A percentile compares a stretch with the other conserved stretches of the same genome.
phyloP scores from a whole-genome alignment of 35 echinoderm and acorn worm genomes.

The Apostichopus japonicus region DNA sequence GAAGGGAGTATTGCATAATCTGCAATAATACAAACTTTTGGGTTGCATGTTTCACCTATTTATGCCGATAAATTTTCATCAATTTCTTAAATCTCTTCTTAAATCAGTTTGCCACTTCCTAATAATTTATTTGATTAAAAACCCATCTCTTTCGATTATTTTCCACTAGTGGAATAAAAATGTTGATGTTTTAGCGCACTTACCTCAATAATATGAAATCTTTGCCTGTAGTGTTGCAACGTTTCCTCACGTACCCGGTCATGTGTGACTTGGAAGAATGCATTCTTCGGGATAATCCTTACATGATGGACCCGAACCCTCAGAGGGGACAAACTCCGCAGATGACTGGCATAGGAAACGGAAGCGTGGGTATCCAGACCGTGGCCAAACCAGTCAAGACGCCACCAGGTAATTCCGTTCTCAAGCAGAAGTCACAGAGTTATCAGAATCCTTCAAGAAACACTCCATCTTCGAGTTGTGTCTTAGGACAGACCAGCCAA shows the following conservation, averaged over 20 bases:
- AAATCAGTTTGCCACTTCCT: too few species aligned
- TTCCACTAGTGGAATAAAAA: too few species aligned
- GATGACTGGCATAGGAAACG: background rate
- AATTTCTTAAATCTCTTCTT: too few species aligned
- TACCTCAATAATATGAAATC: too few species aligned
- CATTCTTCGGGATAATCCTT: conserved; percentile 28
- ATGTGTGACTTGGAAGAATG: conserved; percentile 48
- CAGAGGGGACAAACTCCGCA: background rate
- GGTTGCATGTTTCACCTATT: too few species aligned
- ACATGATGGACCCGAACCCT: background rate
- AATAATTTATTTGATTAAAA: too few species aligned
- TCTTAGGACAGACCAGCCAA: background rate
- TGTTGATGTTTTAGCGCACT: too few species aligned
- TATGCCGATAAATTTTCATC: too few species aligned
- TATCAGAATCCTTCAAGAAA: background rate
- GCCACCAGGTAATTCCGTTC: background rate
- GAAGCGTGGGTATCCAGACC: background rate
- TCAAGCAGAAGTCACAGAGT: background rate
- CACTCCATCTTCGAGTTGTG: background rate
- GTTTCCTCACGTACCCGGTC: conserved; percentile 42
- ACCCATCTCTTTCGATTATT: too few species aligned
- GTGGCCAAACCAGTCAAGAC: background rate
- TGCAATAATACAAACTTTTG: too few species aligned
- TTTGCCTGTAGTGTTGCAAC: conserved; percentile 21
- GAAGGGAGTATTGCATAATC: too few species aligned